phyloP scores from a whole-genome alignment of 2,113 vertebrate genomes.

The Channa argus region DNA sequence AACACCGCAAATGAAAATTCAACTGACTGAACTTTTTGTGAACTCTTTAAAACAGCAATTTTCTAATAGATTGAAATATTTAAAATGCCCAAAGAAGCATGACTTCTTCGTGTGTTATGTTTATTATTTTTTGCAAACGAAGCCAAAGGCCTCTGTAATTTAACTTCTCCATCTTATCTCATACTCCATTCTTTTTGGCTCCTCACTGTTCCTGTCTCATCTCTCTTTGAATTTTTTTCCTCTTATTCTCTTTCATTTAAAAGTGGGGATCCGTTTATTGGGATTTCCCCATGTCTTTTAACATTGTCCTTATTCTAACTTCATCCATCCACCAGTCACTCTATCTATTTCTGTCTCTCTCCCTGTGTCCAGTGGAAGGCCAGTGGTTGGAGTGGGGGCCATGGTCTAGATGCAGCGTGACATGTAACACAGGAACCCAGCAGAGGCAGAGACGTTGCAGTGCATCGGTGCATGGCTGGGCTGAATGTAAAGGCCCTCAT shows the following conservation, averaged over 20 bases:
- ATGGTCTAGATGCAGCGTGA: constrained; percentile 93
- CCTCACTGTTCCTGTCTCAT: constrained; percentile 32
- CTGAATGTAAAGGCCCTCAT: constrained; percentile 91
- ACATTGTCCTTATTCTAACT: background rate
- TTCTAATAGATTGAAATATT: constrained; percentile 46
- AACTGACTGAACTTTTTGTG: constrained; percentile 38
- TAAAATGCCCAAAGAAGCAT: constrained; percentile 24
- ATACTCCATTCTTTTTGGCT: constrained; percentile 6
- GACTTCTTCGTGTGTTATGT: constrained; percentile 16
- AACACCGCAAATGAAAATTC: constrained; percentile 21
- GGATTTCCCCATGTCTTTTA: background rate
- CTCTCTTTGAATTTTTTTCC: background rate
- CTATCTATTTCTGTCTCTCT: constrained; percentile 63
- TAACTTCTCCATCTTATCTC: constrained; percentile 14
- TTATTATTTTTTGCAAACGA: constrained; percentile 46
- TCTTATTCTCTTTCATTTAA: constrained; percentile 1
- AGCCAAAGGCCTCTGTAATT: constrained; percentile 28
- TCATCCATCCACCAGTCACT: constrained; percentile 36
- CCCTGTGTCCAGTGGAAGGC: constrained; percentile 89
- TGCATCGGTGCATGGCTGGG: constrained; percentile 91
- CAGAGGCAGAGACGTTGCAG: constrained; percentile 93
- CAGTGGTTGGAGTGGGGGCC: constrained; percentile 97
- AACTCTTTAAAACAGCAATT: constrained; percentile 51
- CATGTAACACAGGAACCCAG: constrained; percentile 92
- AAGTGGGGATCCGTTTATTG: constrained; percentile 10